These are phyloP conservation scores for Conopomorpha cramerella DNA, from an alignment of 1,140 invertebrate genomes.

Conservation along the genomic window DNA sequence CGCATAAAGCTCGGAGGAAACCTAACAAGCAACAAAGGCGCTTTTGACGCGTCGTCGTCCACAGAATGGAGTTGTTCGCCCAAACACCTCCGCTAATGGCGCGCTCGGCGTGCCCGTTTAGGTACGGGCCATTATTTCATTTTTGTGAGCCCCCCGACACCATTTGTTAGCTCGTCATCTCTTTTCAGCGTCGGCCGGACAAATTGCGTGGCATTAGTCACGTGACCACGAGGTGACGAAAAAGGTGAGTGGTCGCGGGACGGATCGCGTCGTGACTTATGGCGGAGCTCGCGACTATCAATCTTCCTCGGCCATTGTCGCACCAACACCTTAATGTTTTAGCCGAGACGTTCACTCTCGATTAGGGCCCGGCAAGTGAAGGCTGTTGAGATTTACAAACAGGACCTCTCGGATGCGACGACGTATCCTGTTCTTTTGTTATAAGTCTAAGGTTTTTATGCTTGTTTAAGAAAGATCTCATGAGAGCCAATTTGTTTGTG, in stretches of 20 bases:
- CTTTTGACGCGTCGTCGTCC: constrained; percentile 51
- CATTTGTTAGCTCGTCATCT: constrained; percentile 56
- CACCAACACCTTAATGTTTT: neutral
- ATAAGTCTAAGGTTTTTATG: too few relatives aligned
- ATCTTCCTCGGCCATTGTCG: constrained; percentile 43
- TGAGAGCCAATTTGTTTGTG: too few relatives aligned
- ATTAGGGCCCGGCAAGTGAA: too few relatives aligned
- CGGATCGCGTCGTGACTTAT: constrained; percentile 56
- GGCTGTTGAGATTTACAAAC: too few relatives aligned
- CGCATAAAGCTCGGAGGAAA: constrained; percentile 51
- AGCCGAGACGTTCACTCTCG: too few relatives aligned
- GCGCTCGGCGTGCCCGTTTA: constrained; percentile 39
- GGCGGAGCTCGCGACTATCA: constrained; percentile 27
- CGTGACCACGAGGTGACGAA: constrained; percentile 53
- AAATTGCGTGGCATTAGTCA: constrained; percentile 56
- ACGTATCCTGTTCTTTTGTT: too few relatives aligned
- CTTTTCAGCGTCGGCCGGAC: constrained; percentile 52
- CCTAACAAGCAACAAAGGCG: constrained; percentile 51
- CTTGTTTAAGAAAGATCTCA: too few relatives aligned
- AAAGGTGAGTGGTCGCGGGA: constrained; percentile 45
- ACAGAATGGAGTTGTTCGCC: constrained; percentile 54
- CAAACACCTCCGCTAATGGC: constrained; percentile 55
- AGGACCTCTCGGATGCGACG: too few relatives aligned
- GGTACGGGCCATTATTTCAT: constrained; percentile 54
- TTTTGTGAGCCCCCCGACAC: constrained; percentile 51